Conservation (phyloP, 2,888 invertebrate genomes). For the Drosophila mimica region DNA sequence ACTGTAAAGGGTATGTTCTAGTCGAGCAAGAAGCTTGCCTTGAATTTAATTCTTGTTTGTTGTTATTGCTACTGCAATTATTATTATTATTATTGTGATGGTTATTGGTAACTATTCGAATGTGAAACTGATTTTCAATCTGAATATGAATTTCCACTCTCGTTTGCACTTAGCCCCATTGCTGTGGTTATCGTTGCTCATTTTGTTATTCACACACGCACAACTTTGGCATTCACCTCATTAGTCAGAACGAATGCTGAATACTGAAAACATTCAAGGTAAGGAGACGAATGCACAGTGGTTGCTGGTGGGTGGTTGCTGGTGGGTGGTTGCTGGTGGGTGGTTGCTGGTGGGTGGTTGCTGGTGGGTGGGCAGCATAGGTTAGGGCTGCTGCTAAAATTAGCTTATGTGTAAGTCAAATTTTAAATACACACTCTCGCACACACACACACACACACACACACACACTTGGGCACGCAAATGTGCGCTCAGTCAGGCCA, state of each 20-base stretch:
- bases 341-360: not conserved
- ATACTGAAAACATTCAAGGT: slow-evolving; percentile 5
- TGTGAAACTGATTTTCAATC: slow-evolving; percentile 6
- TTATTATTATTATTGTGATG: slow-evolving; percentile 14
- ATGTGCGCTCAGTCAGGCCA: slow-evolving; percentile 32
- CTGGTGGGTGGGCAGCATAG: slow-evolving; percentile 10
- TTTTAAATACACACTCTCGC: slow-evolving; percentile 9
- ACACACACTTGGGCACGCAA: not conserved
- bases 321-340: not conserved
- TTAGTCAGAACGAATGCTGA: slow-evolving; percentile 26
- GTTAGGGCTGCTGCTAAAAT: slow-evolving; percentile 49
- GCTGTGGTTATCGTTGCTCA: slow-evolving; percentile 3
- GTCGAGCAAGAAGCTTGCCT: not conserved
- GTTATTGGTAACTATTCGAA: slow-evolving; percentile 3
- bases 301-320: not conserved
- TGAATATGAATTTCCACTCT: slow-evolving; percentile 10
- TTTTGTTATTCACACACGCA: slow-evolving; percentile 8
- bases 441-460: not conserved
- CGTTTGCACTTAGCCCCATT: slow-evolving; percentile 3
- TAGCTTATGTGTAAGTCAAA: slow-evolving; percentile 62
- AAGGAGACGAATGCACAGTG: not conserved
- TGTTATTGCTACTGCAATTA: slow-evolving; percentile 11
- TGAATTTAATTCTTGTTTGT: not conserved
- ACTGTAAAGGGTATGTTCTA: not conserved
- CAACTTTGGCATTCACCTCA: slow-evolving; percentile 22